Percentiles rank a stretch among this genome's conserved stretches.
Evolutionary conservation across 2,113 vertebrate genomes (phyloP).

Genomic region (Erinaceus europaeus): DNA sequence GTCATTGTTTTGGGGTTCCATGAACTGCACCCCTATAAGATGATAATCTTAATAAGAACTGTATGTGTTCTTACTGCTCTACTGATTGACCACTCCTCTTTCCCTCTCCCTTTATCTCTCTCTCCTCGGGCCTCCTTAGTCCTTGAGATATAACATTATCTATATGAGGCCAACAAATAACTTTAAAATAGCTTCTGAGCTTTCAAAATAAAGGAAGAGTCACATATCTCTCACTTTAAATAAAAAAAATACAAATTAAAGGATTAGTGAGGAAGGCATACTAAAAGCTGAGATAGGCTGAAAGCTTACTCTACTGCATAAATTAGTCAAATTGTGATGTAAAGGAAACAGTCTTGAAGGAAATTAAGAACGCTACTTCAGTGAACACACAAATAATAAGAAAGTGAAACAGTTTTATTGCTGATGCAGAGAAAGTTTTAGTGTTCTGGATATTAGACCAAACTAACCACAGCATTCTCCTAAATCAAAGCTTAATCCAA

Average conservation of each 20-base stretch:
- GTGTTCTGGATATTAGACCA: neutral
- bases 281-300: neutral
- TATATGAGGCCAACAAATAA: neutral
- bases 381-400: neutral
- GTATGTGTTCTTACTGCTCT: neutral
- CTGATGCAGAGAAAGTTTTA: neutral
- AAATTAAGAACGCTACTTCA: neutral
- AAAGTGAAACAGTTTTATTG: neutral
- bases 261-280: neutral
- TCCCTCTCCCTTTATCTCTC: neutral
- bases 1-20: neutral
- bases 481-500: neutral
- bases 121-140: neutral
- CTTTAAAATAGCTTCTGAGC: neutral
- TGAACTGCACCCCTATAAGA: neutral
- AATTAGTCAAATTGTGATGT: neutral
- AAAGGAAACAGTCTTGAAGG: neutral
- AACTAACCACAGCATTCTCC: neutral
- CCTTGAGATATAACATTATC: neutral
- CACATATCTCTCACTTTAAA: neutral
- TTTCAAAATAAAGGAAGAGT: neutral
- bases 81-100: neutral
- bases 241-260: neutral
- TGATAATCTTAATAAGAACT: neutral
- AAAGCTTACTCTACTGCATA: neutral